phyloP scores from a whole-genome alignment of 2,113 vertebrate genomes.

The Myanophis thanlyinensis region DNA sequence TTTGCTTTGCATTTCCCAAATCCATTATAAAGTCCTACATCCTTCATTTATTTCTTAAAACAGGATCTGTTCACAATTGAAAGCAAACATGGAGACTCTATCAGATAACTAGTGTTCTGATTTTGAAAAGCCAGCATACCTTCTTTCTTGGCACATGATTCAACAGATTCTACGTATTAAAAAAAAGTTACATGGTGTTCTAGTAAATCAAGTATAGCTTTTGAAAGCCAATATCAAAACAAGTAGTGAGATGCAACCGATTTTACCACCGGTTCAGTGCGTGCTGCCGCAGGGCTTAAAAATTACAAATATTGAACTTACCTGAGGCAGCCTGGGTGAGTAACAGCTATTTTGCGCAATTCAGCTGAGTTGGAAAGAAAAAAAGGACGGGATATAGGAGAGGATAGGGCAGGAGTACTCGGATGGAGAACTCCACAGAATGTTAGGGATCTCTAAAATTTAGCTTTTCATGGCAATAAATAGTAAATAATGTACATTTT shows the following conservation, averaged over 20 bases:
- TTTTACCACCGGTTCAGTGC: too few species aligned
- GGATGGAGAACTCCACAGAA: not conserved
- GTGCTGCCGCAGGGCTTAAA: too few species aligned
- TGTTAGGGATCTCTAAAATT: not conserved
- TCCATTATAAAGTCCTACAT: not conserved
- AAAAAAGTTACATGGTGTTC: not conserved
- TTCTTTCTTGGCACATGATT: not conserved
- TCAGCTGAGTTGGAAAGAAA: too few species aligned
- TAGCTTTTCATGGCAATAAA: not conserved
- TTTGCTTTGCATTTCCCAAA: slow-evolving; percentile 29
- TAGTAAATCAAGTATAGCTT: not conserved
- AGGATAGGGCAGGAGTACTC: too few species aligned
- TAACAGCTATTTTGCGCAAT: too few species aligned
- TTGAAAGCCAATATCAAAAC: not conserved
- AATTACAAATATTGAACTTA: too few species aligned
- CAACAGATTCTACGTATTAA: not conserved
- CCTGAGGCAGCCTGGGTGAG: too few species aligned
- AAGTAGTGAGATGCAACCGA: too few species aligned
- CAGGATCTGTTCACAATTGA: not conserved
- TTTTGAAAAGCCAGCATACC: not conserved
- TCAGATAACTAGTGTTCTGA: not conserved
- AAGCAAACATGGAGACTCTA: slow-evolving; percentile 12
- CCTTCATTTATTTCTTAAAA: not conserved
- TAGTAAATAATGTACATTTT: not conserved
- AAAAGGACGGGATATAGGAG: too few species aligned